These are phyloP conservation scores for Cuniculus paca DNA, from an alignment of 2,797 vertebrate species.

Conservation along the genomic window DNA sequence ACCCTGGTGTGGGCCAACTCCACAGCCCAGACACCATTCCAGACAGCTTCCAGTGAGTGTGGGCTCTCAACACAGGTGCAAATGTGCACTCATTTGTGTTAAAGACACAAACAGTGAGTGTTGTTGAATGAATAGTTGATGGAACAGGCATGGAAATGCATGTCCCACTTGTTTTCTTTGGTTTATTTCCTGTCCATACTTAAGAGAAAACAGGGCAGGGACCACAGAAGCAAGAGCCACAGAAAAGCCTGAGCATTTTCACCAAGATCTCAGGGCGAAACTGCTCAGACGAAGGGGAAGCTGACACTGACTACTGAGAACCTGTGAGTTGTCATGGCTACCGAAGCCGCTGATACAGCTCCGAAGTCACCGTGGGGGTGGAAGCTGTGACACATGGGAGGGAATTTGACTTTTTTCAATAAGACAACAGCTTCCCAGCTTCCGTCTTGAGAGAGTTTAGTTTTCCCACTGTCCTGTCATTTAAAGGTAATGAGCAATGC, in stretches of 20 bases:
- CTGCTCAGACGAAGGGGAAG: neutral
- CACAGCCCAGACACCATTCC: neutral
- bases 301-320: no score
- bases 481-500: neutral
- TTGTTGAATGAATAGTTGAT: slow-evolving; percentile 22
- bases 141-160: neutral
- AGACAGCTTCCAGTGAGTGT: neutral
- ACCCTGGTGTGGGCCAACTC: neutral
- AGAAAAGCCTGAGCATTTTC: neutral
- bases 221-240: neutral
- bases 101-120: neutral
- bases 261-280: neutral
- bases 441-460: neutral
- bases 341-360: neutral
- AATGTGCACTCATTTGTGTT: neutral
- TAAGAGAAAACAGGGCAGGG: neutral
- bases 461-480: neutral
- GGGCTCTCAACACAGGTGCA: neutral
- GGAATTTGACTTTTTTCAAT: neutral
- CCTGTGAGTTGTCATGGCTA: neutral
- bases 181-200: neutral
- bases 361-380: neutral
- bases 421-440: neutral
- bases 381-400: neutral
- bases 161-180: neutral